Base-by-base conservation (phyloP, 2,797 vertebrate species). In the Microctenopoma steveboyesi region DNA sequence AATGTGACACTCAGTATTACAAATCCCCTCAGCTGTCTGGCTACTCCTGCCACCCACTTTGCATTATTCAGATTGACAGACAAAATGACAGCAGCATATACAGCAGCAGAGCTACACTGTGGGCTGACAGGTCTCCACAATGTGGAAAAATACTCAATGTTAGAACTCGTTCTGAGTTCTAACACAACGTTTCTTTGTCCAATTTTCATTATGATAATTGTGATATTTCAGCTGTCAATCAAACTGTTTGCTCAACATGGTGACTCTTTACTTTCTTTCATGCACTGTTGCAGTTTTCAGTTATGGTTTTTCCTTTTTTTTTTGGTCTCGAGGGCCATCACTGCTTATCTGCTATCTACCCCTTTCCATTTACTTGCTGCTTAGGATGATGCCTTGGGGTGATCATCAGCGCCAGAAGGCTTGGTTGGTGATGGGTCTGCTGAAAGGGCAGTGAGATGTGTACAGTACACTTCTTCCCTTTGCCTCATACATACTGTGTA, bases 61-160 rank as follows among this genome's bases (percentile, higher is more conserved):
- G 63, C 48, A 15, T 78, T 76, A 62, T 77, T 76, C 42, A 70
- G 61, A 79, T 48, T 74, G 76, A 77, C 70, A 66, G 71, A 47
- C 57, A 59, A 12, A 27, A 45, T 66, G 69, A 64, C 65, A 63
- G 57, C 56, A 22, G 22, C 57, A 58, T 74, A 76, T 65, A 68
- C 67, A 72, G 54, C 63, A 25, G 70, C 47, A 42, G 30, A 75
- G 49, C 51, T n/a, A 13, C 13, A 61, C 33, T 47, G 11, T 0
- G 27, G 46, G 35, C 61, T 47, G 54, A 68, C 33, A 27, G 13
- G 30, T 50, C 43, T 27, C 12, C 15, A 46, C 40, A n/a, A 15
- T 40, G 5, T 3, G 6, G 14, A n/a, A 35, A 71, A 64, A 49
- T 10, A 37, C 22, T 39, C 1, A 57, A 63, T 18, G 37, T 13